Base-by-base conservation (phyloP, 2,797 vertebrate species). In the Otolemur crassicaudatus region DNA sequence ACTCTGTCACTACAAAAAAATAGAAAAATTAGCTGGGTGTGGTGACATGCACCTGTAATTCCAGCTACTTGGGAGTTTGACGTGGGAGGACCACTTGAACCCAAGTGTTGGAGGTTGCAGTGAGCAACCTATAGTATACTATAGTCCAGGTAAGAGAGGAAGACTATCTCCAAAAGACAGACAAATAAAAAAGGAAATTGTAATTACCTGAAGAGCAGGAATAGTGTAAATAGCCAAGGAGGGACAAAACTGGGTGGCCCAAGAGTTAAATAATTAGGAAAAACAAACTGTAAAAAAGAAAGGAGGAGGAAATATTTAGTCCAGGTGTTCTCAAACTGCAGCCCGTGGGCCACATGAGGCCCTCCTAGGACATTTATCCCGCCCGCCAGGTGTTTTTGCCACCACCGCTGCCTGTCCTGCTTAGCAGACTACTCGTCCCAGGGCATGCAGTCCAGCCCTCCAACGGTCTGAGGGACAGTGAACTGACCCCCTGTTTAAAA, bases 231-330 rank as follows among this genome's bases (percentile, higher is more conserved):
- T 46, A 77, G 49, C 49, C 29, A 65, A 84, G 31, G 77, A 96
- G 22, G 58, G 43, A 73, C 23, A 89, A 23, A 82, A 79, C 37
- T 37, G 49, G 73, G 58, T 34, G 29, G 40, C 73, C 22, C 58
- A 63, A 56, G 85, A 86, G 49, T 67, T 70, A 86, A 86, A 80
- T 87, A 92, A 85, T 53, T 60, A 65, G 27, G 40, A 75, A 79
- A 94, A 87, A 37, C 27, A 89, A 53, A 77, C 79, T 63, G 8
- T 63, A 94, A 37, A 73, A 10, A 1, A n/a, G 29, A 82, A 88
- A 94, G 2, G 9, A 94, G 2, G 9, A 76, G 14, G 60, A 67
- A 16, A 70, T 16, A 75, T 65, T 75, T 46, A 65, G 23, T 34
- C 16, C 40, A 43, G 40, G 7, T 7, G 40, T 43, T 43, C 40